A percentile compares a stretch with the other conserved stretches of the same genome.
These are phyloP conservation scores for Melanotaenia trifasciata DNA, from an alignment of 2,797 vertebrate genomes.

Conservation along the genomic window DNA sequence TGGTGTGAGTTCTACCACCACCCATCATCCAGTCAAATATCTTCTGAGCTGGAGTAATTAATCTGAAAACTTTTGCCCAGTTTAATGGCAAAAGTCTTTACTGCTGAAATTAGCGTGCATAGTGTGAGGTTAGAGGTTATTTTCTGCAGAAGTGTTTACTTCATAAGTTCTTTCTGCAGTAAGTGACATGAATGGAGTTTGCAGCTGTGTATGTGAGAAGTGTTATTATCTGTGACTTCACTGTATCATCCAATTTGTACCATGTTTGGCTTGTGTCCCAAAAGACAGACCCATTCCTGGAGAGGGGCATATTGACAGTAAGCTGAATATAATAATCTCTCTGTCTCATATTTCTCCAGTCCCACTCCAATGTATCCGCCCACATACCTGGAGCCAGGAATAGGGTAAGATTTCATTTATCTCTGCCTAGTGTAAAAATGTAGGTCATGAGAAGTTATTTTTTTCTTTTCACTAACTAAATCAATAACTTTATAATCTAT, in stretches of 20 bases:
- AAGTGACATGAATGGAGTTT: conserved; percentile 11
- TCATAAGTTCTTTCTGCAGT: conserved; percentile 22
- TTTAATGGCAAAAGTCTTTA: conserved; percentile 16
- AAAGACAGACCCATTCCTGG: conserved; percentile 39
- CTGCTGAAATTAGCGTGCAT: conserved; percentile 11
- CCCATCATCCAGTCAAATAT: not conserved
- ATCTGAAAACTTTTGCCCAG: not conserved
- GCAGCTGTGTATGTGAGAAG: conserved; percentile 30
- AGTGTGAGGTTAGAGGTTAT: not conserved
- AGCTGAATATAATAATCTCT: conserved; percentile 54
- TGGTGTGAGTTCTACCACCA: not conserved
- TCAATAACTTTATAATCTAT: not conserved
- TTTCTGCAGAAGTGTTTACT: conserved; percentile 1
- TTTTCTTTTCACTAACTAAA: not conserved
- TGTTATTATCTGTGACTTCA: conserved; percentile 51
- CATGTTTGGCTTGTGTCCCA: conserved; percentile 47
- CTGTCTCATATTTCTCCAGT: conserved; percentile 76
- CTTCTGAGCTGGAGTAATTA: not conserved
- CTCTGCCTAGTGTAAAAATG: not conserved
- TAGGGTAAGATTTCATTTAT: conserved; percentile 86
- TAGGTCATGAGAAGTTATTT: not conserved
- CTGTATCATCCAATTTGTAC: conserved; percentile 59
- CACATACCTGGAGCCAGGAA: conserved; percentile 96
- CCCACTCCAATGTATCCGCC: conserved; percentile 98
- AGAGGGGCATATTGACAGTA: conserved; percentile 38